Conservation (phyloP, 2,888 invertebrate genomes). For the Steinernema carpocapsae region DNA sequence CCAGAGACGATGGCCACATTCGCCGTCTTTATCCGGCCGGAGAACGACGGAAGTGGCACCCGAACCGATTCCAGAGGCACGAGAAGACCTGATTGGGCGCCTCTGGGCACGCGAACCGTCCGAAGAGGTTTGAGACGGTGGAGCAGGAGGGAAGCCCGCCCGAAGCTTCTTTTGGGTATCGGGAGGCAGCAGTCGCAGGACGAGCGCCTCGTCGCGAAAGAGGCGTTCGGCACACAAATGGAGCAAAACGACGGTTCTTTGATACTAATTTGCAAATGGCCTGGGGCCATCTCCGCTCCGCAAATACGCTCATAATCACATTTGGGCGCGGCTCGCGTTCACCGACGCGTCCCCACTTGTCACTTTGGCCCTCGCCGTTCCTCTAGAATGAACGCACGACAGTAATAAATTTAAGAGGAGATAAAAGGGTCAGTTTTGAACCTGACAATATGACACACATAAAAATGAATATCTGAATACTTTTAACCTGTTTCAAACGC, state of each 20-base stretch:
- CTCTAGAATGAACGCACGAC: too few relatives aligned
- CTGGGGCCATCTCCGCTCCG: slow-evolving; percentile 22
- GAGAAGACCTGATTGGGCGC: not conserved
- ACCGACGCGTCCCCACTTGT: too few relatives aligned
- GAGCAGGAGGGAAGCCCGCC: not conserved
- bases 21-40: not conserved
- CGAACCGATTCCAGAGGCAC: not conserved
- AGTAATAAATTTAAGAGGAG: too few relatives aligned
- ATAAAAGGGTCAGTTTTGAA: too few relatives aligned
- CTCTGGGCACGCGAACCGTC: not conserved
- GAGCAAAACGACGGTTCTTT: slow-evolving; percentile 27
- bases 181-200: not conserved
- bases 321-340: not conserved
- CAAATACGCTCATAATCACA: slow-evolving; percentile 32
- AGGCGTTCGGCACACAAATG: slow-evolving; percentile 32
- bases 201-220: not conserved
- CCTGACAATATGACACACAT: too few relatives aligned
- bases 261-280: slow-evolving; percentile 35
- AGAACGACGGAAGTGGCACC: not conserved
- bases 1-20: too few relatives aligned
- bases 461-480: too few relatives aligned
- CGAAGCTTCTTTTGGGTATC: slow-evolving; percentile 4
- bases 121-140: not conserved
- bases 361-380: too few relatives aligned
- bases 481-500: too few relatives aligned